Evolutionary conservation across 2,113 vertebrate species (phyloP), one percentile per base, ranked within the genome.

Genomic region (Colossoma macropomum): DNA sequence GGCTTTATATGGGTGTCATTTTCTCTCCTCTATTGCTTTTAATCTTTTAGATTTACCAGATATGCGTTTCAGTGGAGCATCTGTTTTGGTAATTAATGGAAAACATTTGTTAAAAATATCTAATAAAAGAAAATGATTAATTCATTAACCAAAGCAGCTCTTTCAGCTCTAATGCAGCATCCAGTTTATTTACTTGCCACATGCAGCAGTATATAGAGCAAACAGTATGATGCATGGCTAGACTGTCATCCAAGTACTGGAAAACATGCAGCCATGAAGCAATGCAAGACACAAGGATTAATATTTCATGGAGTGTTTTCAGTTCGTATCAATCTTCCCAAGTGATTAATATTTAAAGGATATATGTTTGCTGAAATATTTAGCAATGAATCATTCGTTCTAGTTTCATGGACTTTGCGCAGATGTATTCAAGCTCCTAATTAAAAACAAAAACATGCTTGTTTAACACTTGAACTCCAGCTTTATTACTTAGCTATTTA

Each of bases 281-380:
- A n/a, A 50, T 63, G 85, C 89, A 86, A 85, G 88, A 89, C 86
- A 84, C 83, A 41, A 80, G 5, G 9, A 86, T 91, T 83, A 92
- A 91, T 87, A 83, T 91, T 90, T 91, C 84, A 90, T 89, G 60
- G 82, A 84, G 74, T 27, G 83, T 86, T 88, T 90, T 92, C 87
- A 89, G 82, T 85, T 90, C 87, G 63, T 89, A 91, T 92, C 88
- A 90, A 89, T 91, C 90, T 62, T 86, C 76, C 77, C 38, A 5
- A 69, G 3, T 70, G 89, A 91, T 62, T 90, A 90, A 91, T 90
- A 91, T 93, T 91, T 56, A 90, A 85, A 86, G 87, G 84, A 70
- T 79, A 80, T 88, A 87, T 90, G 89, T 92, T 90, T 90, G 86
- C 88, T 91, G 80, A 92, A 93, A 92, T 93, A 93, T 92, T 92